Base-by-base conservation (phyloP, 2,888 invertebrate genomes). In the Rhogogaster chlorosoma region DNA sequence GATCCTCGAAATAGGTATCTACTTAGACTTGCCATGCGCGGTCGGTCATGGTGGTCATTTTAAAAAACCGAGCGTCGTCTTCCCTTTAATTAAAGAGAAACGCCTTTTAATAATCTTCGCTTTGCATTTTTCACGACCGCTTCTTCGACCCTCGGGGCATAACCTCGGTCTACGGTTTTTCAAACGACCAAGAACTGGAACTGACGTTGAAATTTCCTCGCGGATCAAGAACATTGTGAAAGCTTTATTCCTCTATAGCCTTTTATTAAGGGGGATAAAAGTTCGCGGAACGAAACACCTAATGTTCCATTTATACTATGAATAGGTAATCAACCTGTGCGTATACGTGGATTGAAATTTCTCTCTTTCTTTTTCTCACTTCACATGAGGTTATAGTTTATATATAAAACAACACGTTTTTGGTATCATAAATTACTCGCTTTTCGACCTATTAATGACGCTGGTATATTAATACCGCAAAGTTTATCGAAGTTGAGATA, bases 251-350 rank as follows among this genome's bases (percentile, higher is more conserved):
- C 15, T 26, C 4, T 53, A 53, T 5, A 10, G 26, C 29, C 10
- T 67, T 36, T 70, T 36, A 36, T 70, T n/a, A 15, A 70, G 9
- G n/a, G n/a, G 32, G 32, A 70, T 70, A 18, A 36, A 70, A 70
- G 70, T 70, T 70, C 32, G 32, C n/a, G 12, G n/a, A 70, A 36
- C 70, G 70, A 70, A 70, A 70, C n/a, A 70, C 36, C 36, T 18
- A 15, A 70, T 26, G 26, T 61, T 22, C 12, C 61, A 26, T 26
- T 12, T 10, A 26, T 32, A 36, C 36, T n/a, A n/a, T 36, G n/a
- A 70, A 36, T n/a, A n/a, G n/a, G n/a, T 70, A 29, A 70, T 70
- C 22, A 4, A 9, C 32, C 2, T 32, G 32, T 1, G 3, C 15
- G 32, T 1, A 2, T 2, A 61, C 22, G 22, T 12, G 26, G 22